Base-by-base conservation (phyloP, 2,888 invertebrate species). In the Megaustenia siamemsis region DNA sequence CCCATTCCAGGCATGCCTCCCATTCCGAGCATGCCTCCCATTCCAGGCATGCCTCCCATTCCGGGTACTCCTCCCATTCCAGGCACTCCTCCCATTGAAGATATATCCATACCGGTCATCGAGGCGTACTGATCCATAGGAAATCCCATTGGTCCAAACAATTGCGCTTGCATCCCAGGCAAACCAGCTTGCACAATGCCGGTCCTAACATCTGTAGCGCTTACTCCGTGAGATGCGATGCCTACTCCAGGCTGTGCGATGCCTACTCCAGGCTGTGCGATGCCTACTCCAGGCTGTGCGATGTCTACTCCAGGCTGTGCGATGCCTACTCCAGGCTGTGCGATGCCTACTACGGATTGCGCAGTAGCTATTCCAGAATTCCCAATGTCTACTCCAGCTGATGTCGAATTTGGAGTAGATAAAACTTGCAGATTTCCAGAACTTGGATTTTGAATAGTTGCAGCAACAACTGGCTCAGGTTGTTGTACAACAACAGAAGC, bases 1-100 rank as follows among this genome's bases (percentile, higher is more conserved):
- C 71, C 71, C 56, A 40, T 56, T 15, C 60, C 32, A 5, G 56
- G 40, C 71, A 81, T 81, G 10, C 71, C 81, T 21, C 56, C 71
- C 73, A 69, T 68, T 18, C 6, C 32, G 18, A 24, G 21, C n/a
- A 43, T 28, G 18, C 63, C 63, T 38, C 56, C 56, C 63, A 56
- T 24, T 0, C n/a, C 40, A 28, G 56, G 4, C 77, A 77, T 77
- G n/a, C 56, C 77, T 45, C 77, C 80, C 49, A 80, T 63, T 10
- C 35, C 0, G 49, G 49, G 2, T 53, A 75, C 53, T 3, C 76
- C 76, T 35, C 15, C 38, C 53, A 53, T 75, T 8, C 18, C 32
- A 4, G n/a, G 18, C 45, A 45, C 32, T 75, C 71, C 71, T 2
- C 35, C 80, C 49, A 80, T 63, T 3, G 38, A 8, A 2, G 18